Base-by-base conservation (phyloP, 2,888 invertebrate species). In the Volucella inflata region DNA sequence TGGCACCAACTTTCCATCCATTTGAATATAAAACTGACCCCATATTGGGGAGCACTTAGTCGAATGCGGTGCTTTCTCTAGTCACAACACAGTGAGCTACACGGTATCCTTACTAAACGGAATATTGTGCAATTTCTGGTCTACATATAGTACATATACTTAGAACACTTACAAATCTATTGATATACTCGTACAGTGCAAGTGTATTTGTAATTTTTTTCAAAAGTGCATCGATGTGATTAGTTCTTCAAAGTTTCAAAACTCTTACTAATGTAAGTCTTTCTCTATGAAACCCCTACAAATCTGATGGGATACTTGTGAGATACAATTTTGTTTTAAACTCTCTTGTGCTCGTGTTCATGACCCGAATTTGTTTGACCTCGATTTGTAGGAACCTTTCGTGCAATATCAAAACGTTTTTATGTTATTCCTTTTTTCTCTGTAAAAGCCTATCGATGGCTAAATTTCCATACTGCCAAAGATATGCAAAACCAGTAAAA, bases 21-120 rank as follows among this genome's bases (percentile, higher is more conserved):
- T 81, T 85, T 81, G 67, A 85, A 85, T 85, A 85, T 67, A 85
- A 80, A 72, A 85, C 76, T 85, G 85, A 85, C 85, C 85, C 81
- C 80, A 64, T 64, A 85, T 77, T 36, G 55, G 57, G 40, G 11
- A 50, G 10, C 16, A 60, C 76, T 83, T 76, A 85, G 85, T 85
- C 42, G 76, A 81, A 77, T 46, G 50, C 57, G 67, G 85, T 81
- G 76, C 80, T 57, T 57, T 71, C 67, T 85, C 67, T 64, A 76
- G 85, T 72, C 46, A 84, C 60, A 46, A 76, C 59, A 67, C 30
- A 72, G 64, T 48, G 9, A 57, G 48, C 17, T 46, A 21, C 12
- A 51, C 59, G 65, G 14, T 12, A 42, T 70, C 21, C 51, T 30
- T 12, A 6, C 30, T 6, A 16, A 21, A 42, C 50, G 48, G 53